Conservation (phyloP, 2,113 vertebrate genomes). For the Forbesichthys papilliferus region DNA sequence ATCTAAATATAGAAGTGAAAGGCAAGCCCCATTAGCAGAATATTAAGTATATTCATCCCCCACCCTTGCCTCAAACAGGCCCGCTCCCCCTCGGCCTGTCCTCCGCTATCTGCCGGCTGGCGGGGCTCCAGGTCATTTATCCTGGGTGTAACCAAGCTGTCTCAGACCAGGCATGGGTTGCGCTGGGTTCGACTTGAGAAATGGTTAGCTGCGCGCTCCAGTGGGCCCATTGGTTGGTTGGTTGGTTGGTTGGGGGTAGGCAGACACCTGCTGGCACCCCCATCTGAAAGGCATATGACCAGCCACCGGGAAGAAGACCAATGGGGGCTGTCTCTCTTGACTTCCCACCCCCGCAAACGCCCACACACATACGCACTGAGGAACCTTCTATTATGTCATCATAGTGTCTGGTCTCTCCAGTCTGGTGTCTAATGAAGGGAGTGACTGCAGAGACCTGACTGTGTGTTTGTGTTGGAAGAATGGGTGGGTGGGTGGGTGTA, state of each 20-base stretch:
- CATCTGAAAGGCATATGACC: conserved; percentile 62
- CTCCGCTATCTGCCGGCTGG: conserved; percentile 53
- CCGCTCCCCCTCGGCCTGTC: conserved; percentile 32
- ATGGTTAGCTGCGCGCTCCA: conserved; percentile 55
- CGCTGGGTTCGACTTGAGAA: conserved; percentile 37
- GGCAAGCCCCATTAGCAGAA: conserved; percentile 66
- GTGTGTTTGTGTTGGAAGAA: conserved; percentile 22
- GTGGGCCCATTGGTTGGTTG: conserved; percentile 11
- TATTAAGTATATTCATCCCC: conserved; percentile 63
- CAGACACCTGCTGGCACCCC: conserved; percentile 59
- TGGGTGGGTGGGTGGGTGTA: conserved; percentile 6
- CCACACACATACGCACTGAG: conserved; percentile 7
- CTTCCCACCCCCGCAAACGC: conserved; percentile 1
- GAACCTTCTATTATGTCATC: conserved; percentile 28
- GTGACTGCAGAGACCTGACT: conserved; percentile 11
- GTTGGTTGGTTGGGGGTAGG: conserved; percentile 26
- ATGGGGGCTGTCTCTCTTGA: conserved; percentile 26
- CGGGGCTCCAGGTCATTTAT: conserved; percentile 64
- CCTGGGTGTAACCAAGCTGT: conserved; percentile 69
- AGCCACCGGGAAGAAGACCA: conserved; percentile 39
- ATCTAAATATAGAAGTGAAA: conserved; percentile 62
- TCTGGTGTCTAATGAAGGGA: conserved; percentile 44
- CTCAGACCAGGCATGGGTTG: conserved; percentile 22
- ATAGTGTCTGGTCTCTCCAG: conserved; percentile 36
- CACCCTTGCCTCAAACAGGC: conserved; percentile 30